A percentile compares a stretch with the other conserved stretches of the same genome.
These are phyloP conservation scores for Aphelocoma coerulescens DNA, from an alignment of 2,113 vertebrate species.

Conservation along the genomic window DNA sequence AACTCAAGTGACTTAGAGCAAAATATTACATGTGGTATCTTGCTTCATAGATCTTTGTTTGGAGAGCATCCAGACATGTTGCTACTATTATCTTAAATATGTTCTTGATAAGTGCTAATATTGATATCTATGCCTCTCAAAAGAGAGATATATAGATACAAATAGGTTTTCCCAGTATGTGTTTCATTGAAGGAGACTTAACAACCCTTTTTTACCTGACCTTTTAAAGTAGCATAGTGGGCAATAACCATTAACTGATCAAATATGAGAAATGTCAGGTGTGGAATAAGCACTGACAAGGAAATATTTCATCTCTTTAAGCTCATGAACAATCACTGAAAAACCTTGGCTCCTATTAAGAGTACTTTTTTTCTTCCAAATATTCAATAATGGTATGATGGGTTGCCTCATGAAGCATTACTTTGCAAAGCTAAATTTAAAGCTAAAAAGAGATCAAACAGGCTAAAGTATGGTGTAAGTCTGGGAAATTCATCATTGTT, in stretches of 20 bases:
- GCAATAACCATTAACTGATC: slow-evolving; percentile 76
- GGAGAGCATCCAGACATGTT: slow-evolving; percentile 36
- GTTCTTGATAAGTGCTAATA: slow-evolving; percentile 35
- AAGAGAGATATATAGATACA: slow-evolving; percentile 10
- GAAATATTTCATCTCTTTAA: slow-evolving; percentile 71
- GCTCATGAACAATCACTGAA: slow-evolving; percentile 49
- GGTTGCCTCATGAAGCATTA: slow-evolving; percentile 14
- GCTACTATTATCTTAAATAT: slow-evolving; percentile 34
- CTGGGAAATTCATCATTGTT: slow-evolving; percentile 56
- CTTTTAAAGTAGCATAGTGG: slow-evolving; percentile 68
- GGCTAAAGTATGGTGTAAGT: slow-evolving; percentile 34
- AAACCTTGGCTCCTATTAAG: slow-evolving; percentile 34
- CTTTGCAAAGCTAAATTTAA: slow-evolving; percentile 41
- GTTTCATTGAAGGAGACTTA: slow-evolving; percentile 50
- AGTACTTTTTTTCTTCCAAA: background rate
- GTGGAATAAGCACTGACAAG: slow-evolving; percentile 63
- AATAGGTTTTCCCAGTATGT: slow-evolving; percentile 31
- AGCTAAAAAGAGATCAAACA: slow-evolving; percentile 43
- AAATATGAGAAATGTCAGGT: slow-evolving; percentile 74
- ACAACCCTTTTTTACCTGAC: slow-evolving; percentile 67
- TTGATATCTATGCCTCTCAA: slow-evolving; percentile 35
- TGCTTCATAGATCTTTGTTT: slow-evolving; percentile 10
- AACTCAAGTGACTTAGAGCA: background rate
- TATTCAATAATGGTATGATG: slow-evolving; percentile 26
- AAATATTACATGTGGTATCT: background rate